Evolutionary conservation across 2,888 invertebrate species (phyloP).

Genomic region (Callyntrura sp.): DNA sequence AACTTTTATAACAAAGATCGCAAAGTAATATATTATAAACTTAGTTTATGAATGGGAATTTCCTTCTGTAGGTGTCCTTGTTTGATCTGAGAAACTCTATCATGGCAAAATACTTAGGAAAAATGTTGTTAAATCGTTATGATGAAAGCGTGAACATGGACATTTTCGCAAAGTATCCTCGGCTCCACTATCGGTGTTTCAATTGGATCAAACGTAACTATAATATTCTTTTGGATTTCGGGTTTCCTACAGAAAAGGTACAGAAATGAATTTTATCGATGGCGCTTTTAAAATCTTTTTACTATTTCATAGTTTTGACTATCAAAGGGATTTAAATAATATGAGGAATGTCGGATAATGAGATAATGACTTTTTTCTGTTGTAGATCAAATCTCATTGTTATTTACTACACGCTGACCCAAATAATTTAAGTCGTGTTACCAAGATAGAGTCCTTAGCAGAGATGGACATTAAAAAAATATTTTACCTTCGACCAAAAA

Average conservation of each 20-base stretch:
- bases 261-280: not conserved
- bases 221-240: constrained; percentile 86
- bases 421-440: constrained; percentile 87
- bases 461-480: constrained; percentile 87
- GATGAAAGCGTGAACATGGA: constrained; percentile 85
- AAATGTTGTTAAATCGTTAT: constrained; percentile 85
- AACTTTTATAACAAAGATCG: too few species aligned
- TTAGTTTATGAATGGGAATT: constrained; percentile 10
- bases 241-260: constrained; percentile 57
- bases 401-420: constrained; percentile 88
- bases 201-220: constrained; percentile 87
- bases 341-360: too few species aligned
- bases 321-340: too few species aligned
- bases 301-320: too few species aligned
- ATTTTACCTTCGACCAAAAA: constrained; percentile 88
- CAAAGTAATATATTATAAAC: too few species aligned
- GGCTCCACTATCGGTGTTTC: constrained; percentile 86
- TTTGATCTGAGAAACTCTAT: constrained; percentile 65
- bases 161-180: constrained; percentile 85
- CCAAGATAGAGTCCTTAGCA: constrained; percentile 87
- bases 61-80: constrained; percentile 46
- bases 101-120: constrained; percentile 85
- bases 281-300: not conserved
- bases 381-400: constrained; percentile 87
- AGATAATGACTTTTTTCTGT: not conserved